phyloP scores from a whole-genome alignment of 2,113 vertebrate genomes.

The Silurus glanis region DNA sequence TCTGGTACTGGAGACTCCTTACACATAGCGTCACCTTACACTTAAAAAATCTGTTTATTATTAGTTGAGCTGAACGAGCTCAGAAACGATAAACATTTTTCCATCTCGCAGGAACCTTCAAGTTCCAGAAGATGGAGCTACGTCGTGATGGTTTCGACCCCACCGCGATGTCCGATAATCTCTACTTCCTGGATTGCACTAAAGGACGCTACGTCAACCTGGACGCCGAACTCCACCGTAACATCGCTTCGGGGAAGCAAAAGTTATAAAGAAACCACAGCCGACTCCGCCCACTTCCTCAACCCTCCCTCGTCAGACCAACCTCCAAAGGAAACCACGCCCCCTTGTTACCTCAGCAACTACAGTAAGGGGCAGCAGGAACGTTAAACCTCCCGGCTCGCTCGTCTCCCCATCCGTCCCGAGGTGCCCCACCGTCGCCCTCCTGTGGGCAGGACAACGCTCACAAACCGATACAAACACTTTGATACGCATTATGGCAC shows the following conservation, averaged over 20 bases:
- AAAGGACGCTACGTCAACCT: constrained; percentile 79
- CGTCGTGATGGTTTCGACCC: constrained; percentile 87
- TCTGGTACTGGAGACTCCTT: not conserved
- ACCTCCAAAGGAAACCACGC: not conserved
- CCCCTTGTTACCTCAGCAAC: constrained; percentile 71
- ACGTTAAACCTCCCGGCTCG: constrained; percentile 12
- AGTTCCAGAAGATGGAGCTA: constrained; percentile 92
- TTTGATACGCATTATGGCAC: constrained; percentile 13
- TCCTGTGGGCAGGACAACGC: not conserved
- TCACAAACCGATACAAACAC: not conserved
- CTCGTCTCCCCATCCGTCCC: not conserved
- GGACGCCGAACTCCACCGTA: constrained; percentile 73
- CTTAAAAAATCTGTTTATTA: not conserved
- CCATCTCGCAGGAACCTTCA: constrained; percentile 83
- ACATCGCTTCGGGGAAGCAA: constrained; percentile 83
- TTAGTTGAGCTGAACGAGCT: not conserved
- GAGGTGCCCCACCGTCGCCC: not conserved
- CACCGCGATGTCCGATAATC: constrained; percentile 74
- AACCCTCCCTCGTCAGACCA: constrained; percentile 40
- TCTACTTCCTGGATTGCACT: constrained; percentile 88
- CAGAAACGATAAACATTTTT: not conserved
- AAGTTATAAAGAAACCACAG: constrained; percentile 76
- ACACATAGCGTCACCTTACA: not conserved
- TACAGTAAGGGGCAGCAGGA: constrained; percentile 61
- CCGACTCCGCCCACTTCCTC: constrained; percentile 20